A percentile compares a stretch with the other conserved stretches of the same genome.
Evolutionary conservation across 2,797 vertebrate species (phyloP).

Genomic region (Tadarida brasiliensis): DNA sequence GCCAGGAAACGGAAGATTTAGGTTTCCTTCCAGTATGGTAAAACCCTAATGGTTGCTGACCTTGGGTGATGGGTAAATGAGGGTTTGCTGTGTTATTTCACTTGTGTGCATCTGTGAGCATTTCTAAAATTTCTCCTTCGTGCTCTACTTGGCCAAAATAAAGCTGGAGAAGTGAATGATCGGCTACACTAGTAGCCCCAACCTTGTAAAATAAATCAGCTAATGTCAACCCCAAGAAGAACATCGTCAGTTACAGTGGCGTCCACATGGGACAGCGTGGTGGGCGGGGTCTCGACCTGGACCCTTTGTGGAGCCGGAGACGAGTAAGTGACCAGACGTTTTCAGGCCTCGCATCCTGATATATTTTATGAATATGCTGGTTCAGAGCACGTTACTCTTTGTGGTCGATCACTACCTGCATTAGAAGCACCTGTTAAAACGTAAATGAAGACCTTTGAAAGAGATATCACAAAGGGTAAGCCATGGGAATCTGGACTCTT

Average conservation of each 20-base stretch:
- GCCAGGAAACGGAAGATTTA: conserved; percentile 25
- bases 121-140: not conserved
- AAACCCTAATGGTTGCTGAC: not conserved
- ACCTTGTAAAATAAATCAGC: not conserved
- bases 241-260: not conserved
- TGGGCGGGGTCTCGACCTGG: not conserved
- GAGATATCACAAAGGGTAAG: not conserved
- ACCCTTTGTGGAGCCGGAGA: not conserved
- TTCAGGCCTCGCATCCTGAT: not conserved
- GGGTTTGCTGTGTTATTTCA: not conserved
- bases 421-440: not conserved
- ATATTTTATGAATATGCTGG: not conserved
- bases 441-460: not conserved
- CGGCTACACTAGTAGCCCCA: not conserved
- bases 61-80: too few relatives aligned
- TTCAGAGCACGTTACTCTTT: not conserved
- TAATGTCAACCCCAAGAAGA: not conserved
- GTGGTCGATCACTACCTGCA: not conserved
- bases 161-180: not conserved
- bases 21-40: not conserved
- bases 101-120: not conserved
- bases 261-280: not conserved
- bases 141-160: conserved; percentile 11
- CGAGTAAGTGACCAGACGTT: not conserved
- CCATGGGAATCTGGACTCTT: not conserved